Evolutionary conservation across 2,797 vertebrate species (phyloP).

Genomic region (Spinus olivaceus): DNA sequence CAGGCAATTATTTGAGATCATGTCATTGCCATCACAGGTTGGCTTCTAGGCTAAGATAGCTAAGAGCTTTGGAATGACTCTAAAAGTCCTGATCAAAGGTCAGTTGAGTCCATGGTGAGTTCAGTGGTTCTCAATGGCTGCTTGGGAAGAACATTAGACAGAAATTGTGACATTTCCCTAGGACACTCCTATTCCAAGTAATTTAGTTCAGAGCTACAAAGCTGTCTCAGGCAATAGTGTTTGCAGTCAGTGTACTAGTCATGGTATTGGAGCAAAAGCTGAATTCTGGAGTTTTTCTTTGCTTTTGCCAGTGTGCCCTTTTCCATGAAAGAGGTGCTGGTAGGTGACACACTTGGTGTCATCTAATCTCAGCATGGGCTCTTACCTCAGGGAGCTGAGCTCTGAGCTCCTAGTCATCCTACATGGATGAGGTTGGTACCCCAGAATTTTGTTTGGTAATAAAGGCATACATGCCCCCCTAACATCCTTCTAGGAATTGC

Average conservation of each 20-base stretch:
- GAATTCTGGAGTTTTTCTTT: neutral
- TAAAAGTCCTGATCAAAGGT: neutral
- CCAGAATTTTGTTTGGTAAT: neutral
- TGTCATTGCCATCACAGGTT: neutral
- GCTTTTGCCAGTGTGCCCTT: neutral
- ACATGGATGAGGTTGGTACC: neutral
- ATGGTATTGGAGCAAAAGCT: neutral
- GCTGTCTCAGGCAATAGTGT: neutral
- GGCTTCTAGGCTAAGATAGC: neutral
- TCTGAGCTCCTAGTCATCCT: neutral
- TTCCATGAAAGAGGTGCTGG: neutral
- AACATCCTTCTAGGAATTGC: neutral
- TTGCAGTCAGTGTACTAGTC: neutral
- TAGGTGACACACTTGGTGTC: neutral
- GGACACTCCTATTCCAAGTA: neutral
- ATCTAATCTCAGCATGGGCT: neutral
- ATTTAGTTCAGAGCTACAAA: neutral
- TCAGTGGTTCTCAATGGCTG: neutral
- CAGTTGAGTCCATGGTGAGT: neutral
- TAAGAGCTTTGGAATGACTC: neutral
- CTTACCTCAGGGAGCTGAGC: neutral
- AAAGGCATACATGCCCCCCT: rapidly evolving
- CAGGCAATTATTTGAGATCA: neutral
- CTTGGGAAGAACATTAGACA: neutral
- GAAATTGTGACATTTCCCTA: neutral